Conservation (phyloP, 1,140 invertebrate genomes). For the Cyphomyrmex costatus region DNA sequence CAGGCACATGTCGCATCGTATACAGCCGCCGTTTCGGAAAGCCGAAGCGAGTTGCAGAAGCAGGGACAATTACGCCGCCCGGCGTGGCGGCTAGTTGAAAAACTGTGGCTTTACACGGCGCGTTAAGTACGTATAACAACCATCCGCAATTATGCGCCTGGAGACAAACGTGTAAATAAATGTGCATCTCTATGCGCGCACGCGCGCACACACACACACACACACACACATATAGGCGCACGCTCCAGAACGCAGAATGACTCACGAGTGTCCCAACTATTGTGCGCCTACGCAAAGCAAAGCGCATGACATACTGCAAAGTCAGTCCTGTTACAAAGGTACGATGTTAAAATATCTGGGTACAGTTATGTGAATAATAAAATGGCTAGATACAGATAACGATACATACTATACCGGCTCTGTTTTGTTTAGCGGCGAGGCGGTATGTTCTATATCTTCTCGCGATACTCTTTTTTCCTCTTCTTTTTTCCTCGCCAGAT, state of each 20-base stretch:
- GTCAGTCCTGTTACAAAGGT: slow-evolving; percentile 50
- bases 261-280: slow-evolving; percentile 58
- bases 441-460: background rate
- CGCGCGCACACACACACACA: background rate
- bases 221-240: background rate
- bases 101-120: slow-evolving; percentile 82
- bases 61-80: slow-evolving; percentile 80
- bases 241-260: slow-evolving; percentile 37
- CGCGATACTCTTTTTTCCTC: background rate
- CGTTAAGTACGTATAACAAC: slow-evolving; percentile 82
- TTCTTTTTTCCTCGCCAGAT: background rate
- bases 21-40: slow-evolving; percentile 45
- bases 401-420: background rate
- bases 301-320: slow-evolving; percentile 47
- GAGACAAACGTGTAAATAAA: slow-evolving; percentile 71
- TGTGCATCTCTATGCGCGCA: slow-evolving; percentile 20
- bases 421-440: slow-evolving; percentile 6
- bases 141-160: slow-evolving; percentile 81
- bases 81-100: slow-evolving; percentile 78
- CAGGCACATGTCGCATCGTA: slow-evolving; percentile 45
- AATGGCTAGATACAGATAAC: slow-evolving; percentile 47
- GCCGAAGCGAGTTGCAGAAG: slow-evolving; percentile 56
- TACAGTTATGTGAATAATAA: slow-evolving; percentile 59
- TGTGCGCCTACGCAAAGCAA: slow-evolving; percentile 57
- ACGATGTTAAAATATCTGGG: slow-evolving; percentile 49